Evolutionary conservation across 2,888 invertebrate genomes (phyloP).

Genomic region (Pollenia angustigena): DNA sequence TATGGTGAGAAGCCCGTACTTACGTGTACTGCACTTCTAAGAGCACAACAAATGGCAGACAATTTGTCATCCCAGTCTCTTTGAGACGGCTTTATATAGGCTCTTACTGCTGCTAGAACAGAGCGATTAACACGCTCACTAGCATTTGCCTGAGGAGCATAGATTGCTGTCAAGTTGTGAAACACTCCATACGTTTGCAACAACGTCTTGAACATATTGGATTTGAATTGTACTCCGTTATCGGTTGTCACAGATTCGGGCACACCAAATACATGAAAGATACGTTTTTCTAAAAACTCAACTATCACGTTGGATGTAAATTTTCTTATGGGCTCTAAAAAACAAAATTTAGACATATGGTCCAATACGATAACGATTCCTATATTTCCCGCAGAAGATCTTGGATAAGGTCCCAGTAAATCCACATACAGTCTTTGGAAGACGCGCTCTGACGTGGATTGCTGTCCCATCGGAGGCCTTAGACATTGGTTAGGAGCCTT

Average conservation of each 20-base stretch:
- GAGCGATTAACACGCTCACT: constrained; percentile 30
- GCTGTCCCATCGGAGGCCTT: constrained; percentile 13
- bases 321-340: no score
- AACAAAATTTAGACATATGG: not conserved
- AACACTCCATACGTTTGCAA: constrained; percentile 22
- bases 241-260: constrained; percentile 23
- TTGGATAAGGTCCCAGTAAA: constrained; percentile 12
- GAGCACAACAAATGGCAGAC: constrained; percentile 12
- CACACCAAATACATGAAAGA: not conserved
- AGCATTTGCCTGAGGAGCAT: no score
- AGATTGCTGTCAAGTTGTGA: constrained; percentile 2
- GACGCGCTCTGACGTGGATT: not conserved
- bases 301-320: not conserved
- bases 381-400: constrained; percentile 7
- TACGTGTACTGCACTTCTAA: constrained; percentile 30
- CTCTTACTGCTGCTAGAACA: not conserved
- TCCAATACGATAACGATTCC: constrained; percentile 6
- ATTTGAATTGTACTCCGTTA: constrained; percentile 3
- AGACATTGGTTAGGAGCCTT: constrained; percentile 3
- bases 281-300: not conserved
- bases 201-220: not conserved
- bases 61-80: not conserved
- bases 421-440: constrained; percentile 19
- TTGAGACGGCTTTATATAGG: constrained; percentile 1
- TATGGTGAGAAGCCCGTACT: constrained; percentile 46